phyloP scores from a whole-genome alignment of 2,888 invertebrate species.

The Stratiomys singularior region DNA sequence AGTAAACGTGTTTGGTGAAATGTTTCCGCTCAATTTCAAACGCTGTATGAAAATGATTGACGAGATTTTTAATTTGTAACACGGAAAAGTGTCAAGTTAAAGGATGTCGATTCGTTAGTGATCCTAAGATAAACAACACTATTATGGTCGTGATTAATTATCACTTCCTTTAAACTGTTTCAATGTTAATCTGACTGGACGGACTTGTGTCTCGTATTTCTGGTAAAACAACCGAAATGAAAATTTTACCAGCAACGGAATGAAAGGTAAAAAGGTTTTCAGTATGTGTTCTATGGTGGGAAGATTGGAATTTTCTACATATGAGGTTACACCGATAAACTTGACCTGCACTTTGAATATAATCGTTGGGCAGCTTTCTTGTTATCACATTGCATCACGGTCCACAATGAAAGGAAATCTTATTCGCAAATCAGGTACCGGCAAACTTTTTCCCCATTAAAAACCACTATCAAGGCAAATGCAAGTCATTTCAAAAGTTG shows the following conservation, averaged over 20 bases:
- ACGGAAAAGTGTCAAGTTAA: slow-evolving; percentile 41
- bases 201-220: too few relatives aligned
- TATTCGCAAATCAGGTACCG: slow-evolving; percentile 26
- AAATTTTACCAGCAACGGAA: too few relatives aligned
- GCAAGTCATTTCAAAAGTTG: slow-evolving; percentile 23
- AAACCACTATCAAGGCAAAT: slow-evolving; percentile 38
- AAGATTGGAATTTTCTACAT: too few relatives aligned
- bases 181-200: too few relatives aligned
- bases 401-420: not conserved
- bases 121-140: slow-evolving; percentile 4
- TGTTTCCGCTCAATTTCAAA: slow-evolving; percentile 45
- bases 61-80: slow-evolving; percentile 44
- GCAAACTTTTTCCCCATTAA: slow-evolving; percentile 30
- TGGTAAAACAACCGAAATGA: too few relatives aligned
- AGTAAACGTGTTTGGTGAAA: slow-evolving; percentile 29
- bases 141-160: slow-evolving; percentile 9
- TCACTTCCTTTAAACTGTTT: not conserved
- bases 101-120: slow-evolving; percentile 28
- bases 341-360: too few relatives aligned
- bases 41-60: slow-evolving; percentile 40
- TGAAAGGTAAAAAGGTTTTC: too few relatives aligned
- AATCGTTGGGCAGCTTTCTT: too few relatives aligned
- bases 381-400: not conserved
- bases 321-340: too few relatives aligned
- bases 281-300: too few relatives aligned